phyloP scores from a whole-genome alignment of 1,140 invertebrate genomes.

The Pemphigus obesinymphae region DNA sequence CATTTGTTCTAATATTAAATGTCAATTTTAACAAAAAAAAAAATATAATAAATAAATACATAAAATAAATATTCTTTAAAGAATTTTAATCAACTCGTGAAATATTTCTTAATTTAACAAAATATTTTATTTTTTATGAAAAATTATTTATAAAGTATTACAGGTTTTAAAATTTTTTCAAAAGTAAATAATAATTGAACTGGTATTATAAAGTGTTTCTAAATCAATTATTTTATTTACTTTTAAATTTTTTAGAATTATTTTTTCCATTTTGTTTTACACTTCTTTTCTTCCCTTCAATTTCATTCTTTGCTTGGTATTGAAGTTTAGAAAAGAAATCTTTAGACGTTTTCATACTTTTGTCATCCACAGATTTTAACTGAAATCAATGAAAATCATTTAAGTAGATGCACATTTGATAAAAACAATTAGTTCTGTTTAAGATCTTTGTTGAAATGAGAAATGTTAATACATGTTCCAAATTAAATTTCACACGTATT shows the following conservation, averaged over 20 bases:
- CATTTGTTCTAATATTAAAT: neutral
- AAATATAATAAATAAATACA: too few species aligned
- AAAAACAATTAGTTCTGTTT: too few species aligned
- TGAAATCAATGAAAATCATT: constrained; percentile 52
- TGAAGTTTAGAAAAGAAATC: constrained; percentile 78
- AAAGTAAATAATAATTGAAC: neutral
- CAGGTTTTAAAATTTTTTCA: neutral
- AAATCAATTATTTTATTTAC: neutral
- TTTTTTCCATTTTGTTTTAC: constrained; percentile 49
- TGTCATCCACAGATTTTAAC: constrained; percentile 54
- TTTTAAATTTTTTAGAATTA: constrained; percentile 45
- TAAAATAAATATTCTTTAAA: neutral
- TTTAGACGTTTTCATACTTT: constrained; percentile 69
- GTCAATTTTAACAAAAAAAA: neutral
- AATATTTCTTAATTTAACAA: neutral
- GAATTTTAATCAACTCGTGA: neutral
- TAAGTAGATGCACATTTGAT: too few species aligned
- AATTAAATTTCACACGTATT: too few species aligned
- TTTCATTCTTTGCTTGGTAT: constrained; percentile 60
- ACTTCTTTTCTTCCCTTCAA: constrained; percentile 52
- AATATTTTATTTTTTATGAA: neutral
- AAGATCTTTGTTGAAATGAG: too few species aligned
- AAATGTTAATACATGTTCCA: too few species aligned
- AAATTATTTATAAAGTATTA: neutral
- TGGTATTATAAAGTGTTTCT: neutral